Conservation (phyloP, 1,140 invertebrate genomes). For the Batillaria attramentaria region DNA sequence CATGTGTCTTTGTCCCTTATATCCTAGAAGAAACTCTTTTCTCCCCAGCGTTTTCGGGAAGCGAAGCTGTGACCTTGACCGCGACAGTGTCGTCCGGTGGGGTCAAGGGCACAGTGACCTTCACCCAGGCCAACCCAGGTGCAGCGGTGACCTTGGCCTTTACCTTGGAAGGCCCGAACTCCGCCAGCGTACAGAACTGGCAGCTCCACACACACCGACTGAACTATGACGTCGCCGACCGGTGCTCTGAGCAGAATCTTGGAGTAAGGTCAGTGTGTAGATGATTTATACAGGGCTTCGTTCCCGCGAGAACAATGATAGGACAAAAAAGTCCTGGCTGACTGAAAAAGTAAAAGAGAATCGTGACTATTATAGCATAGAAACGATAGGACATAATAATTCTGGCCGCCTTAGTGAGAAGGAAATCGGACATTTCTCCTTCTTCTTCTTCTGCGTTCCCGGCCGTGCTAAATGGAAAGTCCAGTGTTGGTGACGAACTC, state of each 20-base stretch:
- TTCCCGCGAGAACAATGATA: neutral
- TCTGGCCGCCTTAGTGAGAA: neutral
- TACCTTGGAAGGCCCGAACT: neutral
- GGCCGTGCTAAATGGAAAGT: too few relatives aligned
- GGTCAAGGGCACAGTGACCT: constrained; percentile 42
- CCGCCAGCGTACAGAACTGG: neutral
- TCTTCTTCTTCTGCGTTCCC: too few relatives aligned
- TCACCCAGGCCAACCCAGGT: constrained; percentile 33
- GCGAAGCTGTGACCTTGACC: constrained; percentile 31
- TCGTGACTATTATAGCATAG: neutral
- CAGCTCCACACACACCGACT: constrained; percentile 38
- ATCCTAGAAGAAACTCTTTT: neutral
- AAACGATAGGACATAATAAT: neutral
- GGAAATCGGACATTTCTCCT: neutral
- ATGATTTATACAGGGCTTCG: neutral
- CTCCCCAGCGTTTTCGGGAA: neutral
- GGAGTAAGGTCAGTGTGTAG: constrained; percentile 36
- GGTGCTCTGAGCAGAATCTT: constrained; percentile 32
- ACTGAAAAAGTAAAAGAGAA: neutral
- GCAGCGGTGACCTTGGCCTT: constrained; percentile 25
- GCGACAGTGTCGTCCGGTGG: constrained; percentile 40
- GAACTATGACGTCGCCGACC: constrained; percentile 36
- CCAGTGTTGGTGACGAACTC: too few relatives aligned
- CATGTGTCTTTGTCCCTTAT: neutral
- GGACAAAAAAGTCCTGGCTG: neutral